phyloP scores from a whole-genome alignment of 2,888 invertebrate species.

The Sphaeridia pumilis region DNA sequence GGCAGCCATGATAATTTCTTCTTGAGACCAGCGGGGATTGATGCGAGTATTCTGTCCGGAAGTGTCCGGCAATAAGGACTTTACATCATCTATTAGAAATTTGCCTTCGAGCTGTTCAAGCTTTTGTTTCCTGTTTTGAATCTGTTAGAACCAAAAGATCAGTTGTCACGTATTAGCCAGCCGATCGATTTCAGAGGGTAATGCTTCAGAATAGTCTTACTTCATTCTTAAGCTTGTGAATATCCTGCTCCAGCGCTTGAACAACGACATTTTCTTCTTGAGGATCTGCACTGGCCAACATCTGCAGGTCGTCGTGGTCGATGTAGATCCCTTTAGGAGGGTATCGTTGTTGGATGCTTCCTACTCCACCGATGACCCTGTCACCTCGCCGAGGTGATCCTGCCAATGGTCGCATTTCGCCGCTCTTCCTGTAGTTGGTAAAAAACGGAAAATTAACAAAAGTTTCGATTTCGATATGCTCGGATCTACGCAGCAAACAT shows the following conservation, averaged over 20 bases:
- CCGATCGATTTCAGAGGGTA: no score
- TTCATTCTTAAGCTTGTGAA: constrained; percentile 88
- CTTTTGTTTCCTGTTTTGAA: constrained; percentile 87
- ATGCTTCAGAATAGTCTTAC: no score
- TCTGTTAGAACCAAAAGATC: no score
- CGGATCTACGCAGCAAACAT: no score
- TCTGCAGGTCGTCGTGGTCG: constrained; percentile 90
- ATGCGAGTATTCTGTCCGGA: constrained; percentile 49
- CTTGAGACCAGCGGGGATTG: constrained; percentile 82
- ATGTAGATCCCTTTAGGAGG: constrained; percentile 95
- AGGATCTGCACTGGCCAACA: constrained; percentile 67
- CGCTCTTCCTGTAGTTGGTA: constrained; percentile 76
- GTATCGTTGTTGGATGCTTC: constrained; percentile 47
- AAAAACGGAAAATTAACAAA: constrained; percentile 25
- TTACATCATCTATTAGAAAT: constrained; percentile 45
- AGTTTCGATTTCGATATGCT: no score
- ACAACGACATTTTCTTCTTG: constrained; percentile 72
- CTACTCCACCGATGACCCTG: constrained; percentile 36
- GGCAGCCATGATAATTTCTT: constrained; percentile 79
- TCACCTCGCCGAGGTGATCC: constrained; percentile 43
- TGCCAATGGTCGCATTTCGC: constrained; percentile 64
- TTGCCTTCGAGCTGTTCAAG: constrained; percentile 76
- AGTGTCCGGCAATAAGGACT: constrained; percentile 47
- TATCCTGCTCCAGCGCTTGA: constrained; percentile 83
- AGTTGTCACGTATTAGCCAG: no score